Percentiles rank a stretch among this genome's conserved stretches.
phyloP scores from a whole-genome alignment of 2,888 invertebrate species.

The Drepana falcataria region DNA sequence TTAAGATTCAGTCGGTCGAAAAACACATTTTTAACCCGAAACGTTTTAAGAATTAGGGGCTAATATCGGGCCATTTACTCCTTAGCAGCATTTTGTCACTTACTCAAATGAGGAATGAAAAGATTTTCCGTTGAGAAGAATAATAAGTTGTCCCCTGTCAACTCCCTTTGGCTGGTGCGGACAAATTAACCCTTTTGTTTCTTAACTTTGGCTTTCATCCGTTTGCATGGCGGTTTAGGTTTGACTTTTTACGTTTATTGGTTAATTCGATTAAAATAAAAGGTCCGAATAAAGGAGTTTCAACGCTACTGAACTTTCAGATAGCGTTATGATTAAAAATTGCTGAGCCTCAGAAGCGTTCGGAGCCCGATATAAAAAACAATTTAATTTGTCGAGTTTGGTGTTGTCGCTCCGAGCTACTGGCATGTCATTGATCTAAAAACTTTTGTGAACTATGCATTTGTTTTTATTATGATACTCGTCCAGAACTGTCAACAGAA shows the following conservation, averaged over 20 bases:
- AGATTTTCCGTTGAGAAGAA: slow-evolving; percentile 28
- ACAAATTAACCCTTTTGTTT: slow-evolving; percentile 54
- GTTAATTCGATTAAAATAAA: slow-evolving; percentile 1
- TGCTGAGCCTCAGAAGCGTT: neutral
- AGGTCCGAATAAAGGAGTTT: neutral
- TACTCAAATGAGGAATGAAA: slow-evolving; percentile 32
- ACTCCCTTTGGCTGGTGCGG: slow-evolving; percentile 24
- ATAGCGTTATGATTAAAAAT: neutral
- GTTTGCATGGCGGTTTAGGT: slow-evolving; percentile 20
- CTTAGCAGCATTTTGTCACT: slow-evolving; percentile 35
- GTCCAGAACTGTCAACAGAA: too few relatives aligned
- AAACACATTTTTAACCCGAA: slow-evolving; percentile 16
- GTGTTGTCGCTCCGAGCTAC: too few relatives aligned
- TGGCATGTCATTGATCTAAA: too few relatives aligned
- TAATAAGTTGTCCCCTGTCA: slow-evolving; percentile 20
- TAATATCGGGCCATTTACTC: slow-evolving; percentile 40
- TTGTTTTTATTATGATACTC: too few relatives aligned
- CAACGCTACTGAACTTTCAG: neutral
- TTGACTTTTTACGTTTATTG: slow-evolving; percentile 7
- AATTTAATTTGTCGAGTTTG: too few relatives aligned
- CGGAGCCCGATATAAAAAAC: too few relatives aligned
- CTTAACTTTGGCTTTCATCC: slow-evolving; percentile 23
- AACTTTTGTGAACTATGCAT: too few relatives aligned
- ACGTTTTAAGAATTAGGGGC: slow-evolving; percentile 32
- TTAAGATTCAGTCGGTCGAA: slow-evolving; percentile 24